These are phyloP conservation scores for Andrena bucephala DNA, from an alignment of 2,888 invertebrate genomes.

Conservation along the genomic window DNA sequence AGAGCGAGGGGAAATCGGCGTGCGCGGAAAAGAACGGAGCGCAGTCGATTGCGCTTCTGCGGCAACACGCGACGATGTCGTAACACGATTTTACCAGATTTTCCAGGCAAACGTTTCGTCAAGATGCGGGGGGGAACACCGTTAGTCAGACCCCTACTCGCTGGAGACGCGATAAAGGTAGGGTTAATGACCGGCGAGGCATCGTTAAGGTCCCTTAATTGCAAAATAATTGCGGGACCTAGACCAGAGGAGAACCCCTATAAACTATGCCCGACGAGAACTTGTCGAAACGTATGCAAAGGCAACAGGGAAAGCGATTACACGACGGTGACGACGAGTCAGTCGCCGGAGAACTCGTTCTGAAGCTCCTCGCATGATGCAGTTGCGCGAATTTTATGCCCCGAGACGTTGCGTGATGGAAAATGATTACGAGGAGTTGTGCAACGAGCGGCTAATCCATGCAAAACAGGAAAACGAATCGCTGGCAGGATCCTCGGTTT, in stretches of 20 bases:
- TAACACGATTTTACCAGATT: constrained; percentile 18
- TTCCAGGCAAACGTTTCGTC: background rate
- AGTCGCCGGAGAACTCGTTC: constrained; percentile 28
- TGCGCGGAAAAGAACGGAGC: constrained; percentile 59
- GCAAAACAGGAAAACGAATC: constrained; percentile 58
- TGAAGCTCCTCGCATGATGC: background rate
- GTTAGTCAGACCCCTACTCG: background rate
- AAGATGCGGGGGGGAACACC: background rate
- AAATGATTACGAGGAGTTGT: constrained; percentile 51
- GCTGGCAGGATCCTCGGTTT: constrained; percentile 35
- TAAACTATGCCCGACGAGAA: background rate
- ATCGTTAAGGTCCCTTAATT: constrained; percentile 46
- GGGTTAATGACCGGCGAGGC: constrained; percentile 17
- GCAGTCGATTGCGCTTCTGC: constrained; percentile 60
- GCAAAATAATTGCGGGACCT: constrained; percentile 42
- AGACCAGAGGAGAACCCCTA: background rate
- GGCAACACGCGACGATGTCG: constrained; percentile 53
- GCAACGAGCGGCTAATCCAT: constrained; percentile 36
- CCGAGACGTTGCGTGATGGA: constrained; percentile 42
- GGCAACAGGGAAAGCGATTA: constrained; percentile 8
- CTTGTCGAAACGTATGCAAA: constrained; percentile 29
- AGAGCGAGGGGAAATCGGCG: constrained; percentile 20
- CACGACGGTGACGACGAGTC: background rate
- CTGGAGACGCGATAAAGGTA: background rate
- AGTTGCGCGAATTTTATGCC: background rate